A percentile compares a stretch with the other conserved stretches of the same genome.
These are phyloP conservation scores for Silurus meridionalis DNA, from an alignment of 2,113 vertebrate species.

Conservation along the genomic window DNA sequence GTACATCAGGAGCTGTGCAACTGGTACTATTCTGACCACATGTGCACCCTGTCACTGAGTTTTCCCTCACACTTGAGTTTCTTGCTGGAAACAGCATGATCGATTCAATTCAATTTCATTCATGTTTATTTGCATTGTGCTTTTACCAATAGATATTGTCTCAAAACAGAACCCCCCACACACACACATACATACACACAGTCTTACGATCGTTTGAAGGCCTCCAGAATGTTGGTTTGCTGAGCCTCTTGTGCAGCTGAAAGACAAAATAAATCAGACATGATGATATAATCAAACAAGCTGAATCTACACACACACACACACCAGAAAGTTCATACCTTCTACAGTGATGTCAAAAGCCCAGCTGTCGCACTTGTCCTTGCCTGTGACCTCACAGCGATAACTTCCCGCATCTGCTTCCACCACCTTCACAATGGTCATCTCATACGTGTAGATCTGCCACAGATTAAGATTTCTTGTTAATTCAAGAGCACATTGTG, in stretches of 20 bases:
- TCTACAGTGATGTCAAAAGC: slow-evolving; percentile 80
- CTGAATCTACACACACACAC: slow-evolving; percentile 8
- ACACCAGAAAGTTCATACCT: slow-evolving; percentile 63
- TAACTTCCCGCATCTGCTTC: slow-evolving; percentile 82
- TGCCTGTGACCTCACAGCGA: slow-evolving; percentile 84
- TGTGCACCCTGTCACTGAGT: no score
- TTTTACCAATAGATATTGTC: no score
- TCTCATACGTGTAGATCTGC: slow-evolving; percentile 83
- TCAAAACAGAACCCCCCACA: no score
- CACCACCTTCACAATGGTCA: slow-evolving; percentile 80
- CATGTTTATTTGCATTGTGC: no score
- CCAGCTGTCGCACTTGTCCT: slow-evolving; percentile 84
- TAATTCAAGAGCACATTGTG: not conserved
- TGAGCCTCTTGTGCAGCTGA: slow-evolving; percentile 73
- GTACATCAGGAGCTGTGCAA: no score
- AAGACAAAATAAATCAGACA: slow-evolving; percentile 55
- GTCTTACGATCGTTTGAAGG: slow-evolving; percentile 85
- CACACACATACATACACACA: slow-evolving; percentile 27
- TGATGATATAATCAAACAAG: slow-evolving; percentile 32
- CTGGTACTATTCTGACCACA: no score
- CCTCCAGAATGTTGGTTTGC: slow-evolving; percentile 75
- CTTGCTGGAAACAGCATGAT: no score
- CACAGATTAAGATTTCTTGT: not conserved
- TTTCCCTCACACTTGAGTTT: no score
- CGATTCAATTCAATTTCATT: no score